These are phyloP conservation scores for Drosophila fuyamai DNA, from an alignment of 1,140 invertebrate genomes.

Conservation along the genomic window DNA sequence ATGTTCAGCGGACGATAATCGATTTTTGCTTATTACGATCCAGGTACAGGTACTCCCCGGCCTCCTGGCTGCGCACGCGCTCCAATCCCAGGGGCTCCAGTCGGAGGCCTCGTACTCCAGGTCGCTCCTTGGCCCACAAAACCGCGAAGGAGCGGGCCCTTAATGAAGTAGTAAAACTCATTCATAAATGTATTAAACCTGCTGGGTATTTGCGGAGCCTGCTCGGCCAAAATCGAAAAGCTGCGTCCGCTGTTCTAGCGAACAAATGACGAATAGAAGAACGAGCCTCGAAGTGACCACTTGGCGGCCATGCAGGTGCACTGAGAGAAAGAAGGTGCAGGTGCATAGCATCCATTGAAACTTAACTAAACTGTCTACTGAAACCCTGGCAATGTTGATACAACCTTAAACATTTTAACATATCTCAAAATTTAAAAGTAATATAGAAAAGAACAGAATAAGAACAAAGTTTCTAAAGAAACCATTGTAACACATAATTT, in stretches of 20 bases:
- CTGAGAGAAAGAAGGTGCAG: not conserved
- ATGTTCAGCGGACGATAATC: slow-evolving; percentile 81
- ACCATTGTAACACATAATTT: no score
- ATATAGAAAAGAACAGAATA: no score
- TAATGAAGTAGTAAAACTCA: slow-evolving; percentile 85
- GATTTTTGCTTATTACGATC: slow-evolving; percentile 84
- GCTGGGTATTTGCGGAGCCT: slow-evolving; percentile 57
- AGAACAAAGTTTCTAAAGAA: no score
- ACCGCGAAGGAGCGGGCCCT: slow-evolving; percentile 53
- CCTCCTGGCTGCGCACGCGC: slow-evolving; percentile 57
- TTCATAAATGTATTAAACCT: slow-evolving; percentile 81
- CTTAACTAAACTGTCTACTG: no score
- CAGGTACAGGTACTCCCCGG: slow-evolving; percentile 44
- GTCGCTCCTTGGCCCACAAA: slow-evolving; percentile 42
- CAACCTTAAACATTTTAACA: no score
- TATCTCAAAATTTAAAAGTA: no score
- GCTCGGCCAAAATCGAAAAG: slow-evolving; percentile 57
- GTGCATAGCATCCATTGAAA: no score
- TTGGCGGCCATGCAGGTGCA: slow-evolving; percentile 24
- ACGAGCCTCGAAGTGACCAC: slow-evolving; percentile 30
- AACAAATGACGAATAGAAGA: slow-evolving; percentile 78
- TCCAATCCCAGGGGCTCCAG: slow-evolving; percentile 13
- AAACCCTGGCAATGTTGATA: no score
- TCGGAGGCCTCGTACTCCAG: slow-evolving; percentile 7
- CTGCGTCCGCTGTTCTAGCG: slow-evolving; percentile 54